phyloP scores from a whole-genome alignment of 37 sponge, comb jelly and placozoan genomes.

The Corticium candelabrum region DNA sequence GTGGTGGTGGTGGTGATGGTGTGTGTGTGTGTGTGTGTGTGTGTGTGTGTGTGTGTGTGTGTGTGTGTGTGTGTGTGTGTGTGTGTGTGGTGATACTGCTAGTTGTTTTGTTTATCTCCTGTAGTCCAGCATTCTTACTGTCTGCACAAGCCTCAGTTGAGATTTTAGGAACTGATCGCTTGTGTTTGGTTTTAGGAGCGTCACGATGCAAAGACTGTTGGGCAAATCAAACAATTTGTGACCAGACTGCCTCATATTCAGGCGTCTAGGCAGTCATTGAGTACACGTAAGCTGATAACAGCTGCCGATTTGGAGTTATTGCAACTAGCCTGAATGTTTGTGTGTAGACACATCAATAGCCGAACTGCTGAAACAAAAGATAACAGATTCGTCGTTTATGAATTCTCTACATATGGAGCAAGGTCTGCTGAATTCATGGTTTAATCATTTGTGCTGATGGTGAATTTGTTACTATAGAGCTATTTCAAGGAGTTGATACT shows the following conservation, averaged over 20 bases:
- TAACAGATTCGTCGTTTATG: constrained; percentile 46
- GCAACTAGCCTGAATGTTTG: neutral
- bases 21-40: neutral
- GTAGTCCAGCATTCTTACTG: too few relatives aligned
- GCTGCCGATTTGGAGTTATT: too few relatives aligned
- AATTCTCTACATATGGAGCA: constrained; percentile 62
- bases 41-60: too few relatives aligned
- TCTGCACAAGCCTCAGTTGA: too few relatives aligned
- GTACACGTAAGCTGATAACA: constrained; percentile 45
- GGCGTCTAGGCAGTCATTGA: constrained; percentile 52
- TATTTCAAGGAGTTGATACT: constrained; percentile 29
- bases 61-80: too few relatives aligned
- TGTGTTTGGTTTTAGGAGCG: constrained; percentile 18
- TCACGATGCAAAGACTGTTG: constrained; percentile 68
- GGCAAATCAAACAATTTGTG: constrained; percentile 89
- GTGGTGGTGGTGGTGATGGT: too few relatives aligned
- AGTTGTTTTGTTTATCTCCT: too few relatives aligned
- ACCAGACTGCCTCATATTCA: constrained; percentile 89
- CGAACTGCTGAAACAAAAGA: constrained; percentile 60
- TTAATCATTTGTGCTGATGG: neutral
- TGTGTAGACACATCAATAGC: constrained; percentile 67
- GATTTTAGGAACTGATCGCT: neutral
- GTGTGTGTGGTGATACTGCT: too few relatives aligned
- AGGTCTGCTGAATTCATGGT: constrained; percentile 24
- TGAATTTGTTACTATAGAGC: constrained; percentile 16